These are phyloP conservation scores for Nestor notabilis DNA, from an alignment of 2,113 vertebrate species.

Conservation along the genomic window DNA sequence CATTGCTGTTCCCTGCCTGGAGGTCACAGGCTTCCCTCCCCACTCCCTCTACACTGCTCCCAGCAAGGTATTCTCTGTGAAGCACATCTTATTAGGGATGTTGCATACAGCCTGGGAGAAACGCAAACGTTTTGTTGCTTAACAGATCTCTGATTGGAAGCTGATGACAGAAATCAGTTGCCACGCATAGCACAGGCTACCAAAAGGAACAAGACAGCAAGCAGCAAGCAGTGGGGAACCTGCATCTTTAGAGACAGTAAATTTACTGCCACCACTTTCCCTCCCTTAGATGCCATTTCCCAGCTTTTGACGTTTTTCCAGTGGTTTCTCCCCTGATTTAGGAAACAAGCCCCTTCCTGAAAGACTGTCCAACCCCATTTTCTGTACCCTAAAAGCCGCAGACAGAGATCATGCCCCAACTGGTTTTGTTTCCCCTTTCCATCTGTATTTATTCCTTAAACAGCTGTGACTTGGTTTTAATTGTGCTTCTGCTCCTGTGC, in stretches of 20 bases:
- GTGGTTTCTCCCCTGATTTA: background rate
- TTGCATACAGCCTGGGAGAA: background rate
- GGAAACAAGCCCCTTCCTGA: background rate
- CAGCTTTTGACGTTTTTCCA: background rate
- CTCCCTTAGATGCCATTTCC: background rate
- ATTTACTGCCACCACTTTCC: background rate
- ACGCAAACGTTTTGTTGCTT: background rate
- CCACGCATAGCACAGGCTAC: background rate
- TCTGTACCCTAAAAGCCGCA: background rate
- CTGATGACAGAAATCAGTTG: background rate
- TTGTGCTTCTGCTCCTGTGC: background rate
- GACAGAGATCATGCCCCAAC: background rate
- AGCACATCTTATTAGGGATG: rapidly evolving
- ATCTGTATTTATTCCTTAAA: background rate
- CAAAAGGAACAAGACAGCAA: rapidly evolving
- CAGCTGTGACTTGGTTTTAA: background rate
- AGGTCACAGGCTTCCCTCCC: background rate
- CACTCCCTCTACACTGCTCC: background rate
- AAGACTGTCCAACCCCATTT: background rate
- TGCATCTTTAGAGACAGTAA: background rate
- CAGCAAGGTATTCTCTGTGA: background rate
- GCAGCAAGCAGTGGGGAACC: background rate
- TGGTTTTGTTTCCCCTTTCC: background rate
- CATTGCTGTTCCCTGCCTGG: background rate
- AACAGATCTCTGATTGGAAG: background rate